These are phyloP conservation scores for Sebastes dallii DNA, from an alignment of 2,797 vertebrate genomes.

Conservation along the genomic window DNA sequence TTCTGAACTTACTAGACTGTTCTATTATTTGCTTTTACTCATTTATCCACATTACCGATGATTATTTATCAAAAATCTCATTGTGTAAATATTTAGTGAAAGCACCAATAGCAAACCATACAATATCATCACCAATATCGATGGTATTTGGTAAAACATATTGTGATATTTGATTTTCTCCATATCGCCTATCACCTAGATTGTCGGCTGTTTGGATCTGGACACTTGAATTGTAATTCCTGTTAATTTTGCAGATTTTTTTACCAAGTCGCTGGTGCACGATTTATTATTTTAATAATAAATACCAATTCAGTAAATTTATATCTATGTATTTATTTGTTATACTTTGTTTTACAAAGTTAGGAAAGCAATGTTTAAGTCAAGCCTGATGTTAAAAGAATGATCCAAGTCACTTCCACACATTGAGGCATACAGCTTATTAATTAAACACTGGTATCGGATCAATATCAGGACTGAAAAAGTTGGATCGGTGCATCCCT, in stretches of 20 bases:
- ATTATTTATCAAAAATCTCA: too few relatives aligned
- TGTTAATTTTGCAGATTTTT: neutral
- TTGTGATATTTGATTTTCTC: too few relatives aligned
- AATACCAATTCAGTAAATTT: neutral
- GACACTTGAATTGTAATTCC: neutral
- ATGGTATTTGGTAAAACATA: too few relatives aligned
- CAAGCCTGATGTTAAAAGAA: neutral
- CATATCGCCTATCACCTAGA: too few relatives aligned
- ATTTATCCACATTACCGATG: too few relatives aligned
- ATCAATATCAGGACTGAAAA: neutral
- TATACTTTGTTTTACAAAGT: neutral
- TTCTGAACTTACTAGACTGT: too few relatives aligned
- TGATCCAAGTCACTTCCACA: neutral
- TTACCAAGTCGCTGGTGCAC: neutral
- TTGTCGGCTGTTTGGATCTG: neutral
- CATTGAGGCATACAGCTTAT: neutral
- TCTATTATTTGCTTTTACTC: too few relatives aligned
- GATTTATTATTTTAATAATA: neutral
- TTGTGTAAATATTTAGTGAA: too few relatives aligned
- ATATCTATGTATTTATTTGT: neutral
- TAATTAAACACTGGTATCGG: neutral
- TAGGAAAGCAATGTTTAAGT: neutral
- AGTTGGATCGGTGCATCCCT: too few relatives aligned
- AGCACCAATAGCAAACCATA: too few relatives aligned
- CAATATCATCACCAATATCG: too few relatives aligned